Percentiles rank a stretch among this genome's conserved stretches.
Evolutionary conservation across 2,113 vertebrate genomes (phyloP).

Genomic region (Megaleporinus macrocephalus): DNA sequence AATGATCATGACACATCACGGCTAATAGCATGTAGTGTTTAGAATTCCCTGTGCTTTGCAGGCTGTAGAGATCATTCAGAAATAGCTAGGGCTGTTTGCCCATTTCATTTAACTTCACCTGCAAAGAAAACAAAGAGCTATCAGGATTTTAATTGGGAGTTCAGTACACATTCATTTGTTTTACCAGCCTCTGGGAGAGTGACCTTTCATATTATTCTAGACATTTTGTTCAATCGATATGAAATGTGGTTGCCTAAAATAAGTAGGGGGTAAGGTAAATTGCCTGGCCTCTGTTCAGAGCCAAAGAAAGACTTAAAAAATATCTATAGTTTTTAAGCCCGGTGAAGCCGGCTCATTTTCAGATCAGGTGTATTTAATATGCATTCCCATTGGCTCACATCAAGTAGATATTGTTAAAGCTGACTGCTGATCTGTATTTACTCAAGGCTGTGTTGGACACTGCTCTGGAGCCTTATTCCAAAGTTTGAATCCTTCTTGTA

Average conservation of each 20-base stretch:
- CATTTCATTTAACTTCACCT: background rate
- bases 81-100: background rate
- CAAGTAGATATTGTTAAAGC: background rate
- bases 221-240: constrained; percentile 21
- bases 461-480: background rate
- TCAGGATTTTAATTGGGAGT: background rate
- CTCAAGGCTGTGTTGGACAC: background rate
- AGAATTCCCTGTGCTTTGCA: background rate
- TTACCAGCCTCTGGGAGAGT: background rate
- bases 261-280: constrained; percentile 1
- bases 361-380: background rate
- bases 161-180: background rate
- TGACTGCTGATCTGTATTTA: background rate
- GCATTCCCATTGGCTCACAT: background rate
- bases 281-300: background rate
- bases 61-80: too few relatives aligned
- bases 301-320: constrained; percentile 22
- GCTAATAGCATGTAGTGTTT: background rate
- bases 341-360: constrained; percentile 63
- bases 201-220: constrained; percentile 7
- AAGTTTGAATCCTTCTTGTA: too few relatives aligned
- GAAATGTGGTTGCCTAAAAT: constrained; percentile 26
- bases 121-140: background rate
- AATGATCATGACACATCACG: background rate
- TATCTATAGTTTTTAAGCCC: constrained; percentile 30